Conservation (phyloP, 1,140 invertebrate genomes). For the Drosophila pseudoobscura region DNA sequence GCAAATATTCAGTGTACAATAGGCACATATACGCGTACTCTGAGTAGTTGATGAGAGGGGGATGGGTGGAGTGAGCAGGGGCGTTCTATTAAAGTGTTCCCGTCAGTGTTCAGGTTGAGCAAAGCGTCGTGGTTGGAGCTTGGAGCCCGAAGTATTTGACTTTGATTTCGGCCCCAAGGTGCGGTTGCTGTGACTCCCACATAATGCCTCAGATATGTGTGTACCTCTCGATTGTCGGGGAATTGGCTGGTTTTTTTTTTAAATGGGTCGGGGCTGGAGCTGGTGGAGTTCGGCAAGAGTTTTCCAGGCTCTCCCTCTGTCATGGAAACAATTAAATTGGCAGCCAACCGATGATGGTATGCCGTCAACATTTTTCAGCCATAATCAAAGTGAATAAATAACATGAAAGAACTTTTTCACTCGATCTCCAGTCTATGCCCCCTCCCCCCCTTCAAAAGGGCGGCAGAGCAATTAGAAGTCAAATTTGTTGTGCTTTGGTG, state of each 20-base stretch:
- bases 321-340: slow-evolving; percentile 67
- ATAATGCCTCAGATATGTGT: neutral
- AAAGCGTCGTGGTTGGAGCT: slow-evolving; percentile 7
- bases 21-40: no score
- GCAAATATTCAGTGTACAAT: no score
- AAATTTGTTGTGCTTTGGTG: slow-evolving; percentile 28
- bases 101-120: slow-evolving; percentile 46
- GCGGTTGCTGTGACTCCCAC: slow-evolving; percentile 4
- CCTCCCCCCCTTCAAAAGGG: slow-evolving; percentile 15
- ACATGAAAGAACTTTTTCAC: slow-evolving; percentile 60
- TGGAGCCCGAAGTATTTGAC: slow-evolving; percentile 41
- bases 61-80: slow-evolving; percentile 20
- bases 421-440: neutral
- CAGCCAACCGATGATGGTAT: slow-evolving; percentile 31
- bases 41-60: no score
- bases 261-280: neutral
- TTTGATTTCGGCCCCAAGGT: slow-evolving; percentile 66
- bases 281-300: slow-evolving; percentile 12
- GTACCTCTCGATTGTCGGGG: slow-evolving; percentile 5
- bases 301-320: slow-evolving; percentile 14
- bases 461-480: slow-evolving; percentile 61
- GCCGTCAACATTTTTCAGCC: slow-evolving; percentile 58
- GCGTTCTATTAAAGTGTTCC: slow-evolving; percentile 50
- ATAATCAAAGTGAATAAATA: slow-evolving; percentile 76
- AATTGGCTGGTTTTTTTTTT: neutral